Evolutionary conservation across 2,113 vertebrate genomes (phyloP).

Genomic region (Laticauda laticaudata): DNA sequence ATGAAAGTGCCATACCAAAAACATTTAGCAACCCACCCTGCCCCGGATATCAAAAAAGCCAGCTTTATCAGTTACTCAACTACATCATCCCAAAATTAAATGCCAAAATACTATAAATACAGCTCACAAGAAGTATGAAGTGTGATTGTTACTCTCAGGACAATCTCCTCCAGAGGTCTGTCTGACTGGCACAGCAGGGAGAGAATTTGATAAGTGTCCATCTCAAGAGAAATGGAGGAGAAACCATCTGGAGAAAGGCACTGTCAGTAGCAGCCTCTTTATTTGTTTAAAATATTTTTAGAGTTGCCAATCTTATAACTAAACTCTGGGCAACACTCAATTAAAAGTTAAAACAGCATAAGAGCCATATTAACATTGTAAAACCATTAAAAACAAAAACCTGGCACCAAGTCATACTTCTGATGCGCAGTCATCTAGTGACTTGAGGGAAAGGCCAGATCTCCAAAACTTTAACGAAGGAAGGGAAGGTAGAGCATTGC

Average conservation of each 20-base stretch:
- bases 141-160: not conserved
- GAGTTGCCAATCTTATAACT: not conserved
- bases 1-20: constrained; percentile 59
- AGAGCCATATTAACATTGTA: not conserved
- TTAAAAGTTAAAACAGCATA: not conserved
- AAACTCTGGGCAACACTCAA: not conserved
- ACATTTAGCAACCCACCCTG: constrained; percentile 54
- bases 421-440: not conserved
- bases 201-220: not conserved
- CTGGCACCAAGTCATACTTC: not conserved
- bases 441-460: not conserved
- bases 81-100: constrained; percentile 40
- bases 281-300: not conserved
- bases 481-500: not conserved
- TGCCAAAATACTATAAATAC: constrained; percentile 3
- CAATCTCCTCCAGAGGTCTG: not conserved
- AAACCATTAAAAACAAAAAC: not conserved
- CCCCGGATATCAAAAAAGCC: not conserved
- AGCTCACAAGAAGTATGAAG: constrained; percentile 33
- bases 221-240: not conserved
- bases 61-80: constrained; percentile 52
- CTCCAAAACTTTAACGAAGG: not conserved
- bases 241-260: not conserved
- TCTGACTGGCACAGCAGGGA: not conserved
- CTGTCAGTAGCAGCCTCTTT: not conserved